Evolutionary conservation across 2,888 invertebrate genomes (phyloP).

Genomic region (Melanotus villosus): DNA sequence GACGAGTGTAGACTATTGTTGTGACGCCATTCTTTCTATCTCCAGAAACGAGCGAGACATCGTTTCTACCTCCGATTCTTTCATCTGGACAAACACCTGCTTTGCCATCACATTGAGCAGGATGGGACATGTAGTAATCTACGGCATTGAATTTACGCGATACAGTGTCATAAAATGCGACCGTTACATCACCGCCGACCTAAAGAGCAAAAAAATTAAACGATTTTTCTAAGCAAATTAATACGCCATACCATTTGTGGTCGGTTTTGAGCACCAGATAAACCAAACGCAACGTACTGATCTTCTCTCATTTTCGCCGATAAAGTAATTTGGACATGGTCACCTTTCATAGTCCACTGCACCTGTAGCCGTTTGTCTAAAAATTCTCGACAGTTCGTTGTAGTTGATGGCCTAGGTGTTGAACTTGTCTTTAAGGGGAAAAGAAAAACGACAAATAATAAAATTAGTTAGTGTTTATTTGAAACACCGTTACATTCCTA

Average conservation of each 20-base stretch:
- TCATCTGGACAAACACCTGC: slow-evolving; percentile 90
- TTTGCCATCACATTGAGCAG: slow-evolving; percentile 86
- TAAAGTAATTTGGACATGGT: slow-evolving; percentile 83
- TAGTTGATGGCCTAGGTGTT: slow-evolving; percentile 75
- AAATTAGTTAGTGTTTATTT: slow-evolving; percentile 42
- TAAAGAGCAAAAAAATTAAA: slow-evolving; percentile 48
- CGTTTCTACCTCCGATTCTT: slow-evolving; percentile 84
- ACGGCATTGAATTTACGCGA: slow-evolving; percentile 79
- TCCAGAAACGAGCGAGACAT: slow-evolving; percentile 82
- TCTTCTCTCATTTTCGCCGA: slow-evolving; percentile 85
- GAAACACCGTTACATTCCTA: slow-evolving; percentile 37
- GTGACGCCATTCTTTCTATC: slow-evolving; percentile 85
- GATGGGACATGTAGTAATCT: slow-evolving; percentile 88
- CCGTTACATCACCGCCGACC: slow-evolving; percentile 86
- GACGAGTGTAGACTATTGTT: slow-evolving; percentile 83
- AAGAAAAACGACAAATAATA: slow-evolving; percentile 50
- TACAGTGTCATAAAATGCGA: slow-evolving; percentile 80
- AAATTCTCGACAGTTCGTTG: slow-evolving; percentile 87
- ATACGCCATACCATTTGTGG: slow-evolving; percentile 75
- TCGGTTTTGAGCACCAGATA: slow-evolving; percentile 83
- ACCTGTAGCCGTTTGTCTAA: slow-evolving; percentile 88
- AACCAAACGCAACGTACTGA: slow-evolving; percentile 91
- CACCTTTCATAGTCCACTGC: slow-evolving; percentile 86
- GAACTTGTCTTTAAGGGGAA: slow-evolving; percentile 80
- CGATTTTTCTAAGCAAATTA: no score